A percentile compares a stretch with the other conserved stretches of the same genome.
These are phyloP conservation scores for Ectobius pallidus DNA, from an alignment of 2,888 invertebrate species.

Conservation along the genomic window DNA sequence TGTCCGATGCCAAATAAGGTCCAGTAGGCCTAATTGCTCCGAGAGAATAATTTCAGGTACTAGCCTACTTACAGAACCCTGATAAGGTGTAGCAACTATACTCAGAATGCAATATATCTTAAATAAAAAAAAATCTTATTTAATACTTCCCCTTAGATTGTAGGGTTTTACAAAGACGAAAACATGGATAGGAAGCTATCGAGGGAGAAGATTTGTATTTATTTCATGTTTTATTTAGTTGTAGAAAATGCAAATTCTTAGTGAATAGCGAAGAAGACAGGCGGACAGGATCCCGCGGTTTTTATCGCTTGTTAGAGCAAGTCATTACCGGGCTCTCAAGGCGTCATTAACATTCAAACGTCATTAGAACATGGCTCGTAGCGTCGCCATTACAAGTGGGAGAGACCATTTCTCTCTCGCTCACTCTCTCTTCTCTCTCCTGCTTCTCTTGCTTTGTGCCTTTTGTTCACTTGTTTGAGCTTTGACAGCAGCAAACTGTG, in stretches of 20 bases:
- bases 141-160: no score
- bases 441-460: constrained; percentile 25
- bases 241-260: constrained; percentile 28
- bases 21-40: no score
- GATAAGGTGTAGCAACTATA: no score
- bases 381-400: constrained; percentile 35
- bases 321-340: constrained; percentile 44
- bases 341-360: constrained; percentile 46
- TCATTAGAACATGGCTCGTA: constrained; percentile 44
- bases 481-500: constrained; percentile 27
- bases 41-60: no score
- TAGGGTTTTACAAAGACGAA: no score
- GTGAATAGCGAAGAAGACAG: constrained; percentile 6
- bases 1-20: no score
- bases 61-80: no score
- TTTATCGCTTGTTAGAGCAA: constrained; percentile 37
- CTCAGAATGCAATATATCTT: no score
- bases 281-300: constrained; percentile 22
- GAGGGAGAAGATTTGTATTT: not conserved
- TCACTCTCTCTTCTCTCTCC: not conserved
- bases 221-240: constrained; percentile 29
- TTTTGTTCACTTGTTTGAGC: constrained; percentile 27
- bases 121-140: no score
- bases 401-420: not conserved
- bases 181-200: constrained; percentile 1